Evolutionary conservation across 2,113 vertebrate genomes (phyloP).

Genomic region (Glaucidium brasilianum): DNA sequence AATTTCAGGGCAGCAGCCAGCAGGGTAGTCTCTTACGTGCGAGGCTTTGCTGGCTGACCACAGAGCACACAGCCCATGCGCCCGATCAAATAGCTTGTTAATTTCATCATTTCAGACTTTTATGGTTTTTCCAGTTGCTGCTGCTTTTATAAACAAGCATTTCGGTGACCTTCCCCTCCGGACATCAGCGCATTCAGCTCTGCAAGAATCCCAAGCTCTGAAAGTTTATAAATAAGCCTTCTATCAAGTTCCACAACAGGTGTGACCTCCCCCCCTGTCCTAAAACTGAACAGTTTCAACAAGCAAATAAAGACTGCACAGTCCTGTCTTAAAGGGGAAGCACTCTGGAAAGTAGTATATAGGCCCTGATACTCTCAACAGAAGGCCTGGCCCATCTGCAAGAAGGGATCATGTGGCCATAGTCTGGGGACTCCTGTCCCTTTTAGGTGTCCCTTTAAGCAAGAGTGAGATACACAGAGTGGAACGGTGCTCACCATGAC

Average conservation of each 20-base stretch:
- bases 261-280: constrained; percentile 98
- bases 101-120: constrained; percentile 92
- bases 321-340: constrained; percentile 78
- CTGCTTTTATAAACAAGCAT: constrained; percentile 95
- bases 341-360: neutral
- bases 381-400: neutral
- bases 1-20: constrained; percentile 61
- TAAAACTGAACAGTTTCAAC: constrained; percentile 99
- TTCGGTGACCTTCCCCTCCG: constrained; percentile 89
- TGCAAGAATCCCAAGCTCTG: constrained; percentile 94
- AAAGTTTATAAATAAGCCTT: constrained; percentile 99
- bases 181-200: constrained; percentile 94
- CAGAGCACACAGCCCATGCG: constrained; percentile 48
- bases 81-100: constrained; percentile 84
- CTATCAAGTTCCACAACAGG: constrained; percentile 99
- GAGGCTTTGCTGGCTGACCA: constrained; percentile 61
- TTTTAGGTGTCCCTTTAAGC: constrained; percentile 11
- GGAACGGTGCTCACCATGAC: neutral
- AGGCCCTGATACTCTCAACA: neutral
- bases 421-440: neutral
- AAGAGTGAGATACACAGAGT: neutral
- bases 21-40: constrained; percentile 61
- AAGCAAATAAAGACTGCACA: constrained; percentile 75
- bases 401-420: neutral
- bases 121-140: constrained; percentile 93